Conservation (phyloP, 2,888 invertebrate genomes). For the Bimastos eiseni region DNA sequence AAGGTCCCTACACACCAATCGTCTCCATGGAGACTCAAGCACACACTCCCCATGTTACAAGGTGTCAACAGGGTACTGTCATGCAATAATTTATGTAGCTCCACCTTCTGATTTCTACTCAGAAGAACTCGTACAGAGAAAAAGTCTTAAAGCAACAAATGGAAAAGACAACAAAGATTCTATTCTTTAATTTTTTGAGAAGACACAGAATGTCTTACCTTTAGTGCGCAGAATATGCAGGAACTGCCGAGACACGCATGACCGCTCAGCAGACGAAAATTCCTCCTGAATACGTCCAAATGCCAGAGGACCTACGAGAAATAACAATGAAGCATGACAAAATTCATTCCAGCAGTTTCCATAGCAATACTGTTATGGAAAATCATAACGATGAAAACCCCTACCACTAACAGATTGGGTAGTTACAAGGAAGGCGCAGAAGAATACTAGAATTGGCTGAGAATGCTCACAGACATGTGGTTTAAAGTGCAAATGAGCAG, state of each 20-base stretch:
- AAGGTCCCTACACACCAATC: no score
- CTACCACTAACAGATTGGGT: no score
- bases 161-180: neutral
- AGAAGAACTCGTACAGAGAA: neutral
- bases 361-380: neutral
- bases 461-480: no score
- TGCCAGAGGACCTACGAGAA: slow-evolving; percentile 83
- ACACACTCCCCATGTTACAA: no score
- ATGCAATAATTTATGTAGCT: no score
- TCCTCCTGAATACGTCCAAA: slow-evolving; percentile 91
- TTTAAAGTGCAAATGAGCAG: no score
- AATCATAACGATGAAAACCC: neutral
- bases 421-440: no score
- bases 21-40: no score
- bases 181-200: neutral
- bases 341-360: neutral
- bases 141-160: neutral
- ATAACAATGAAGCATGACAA: neutral
- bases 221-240: slow-evolving; percentile 93
- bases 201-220: slow-evolving; percentile 63
- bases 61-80: no score
- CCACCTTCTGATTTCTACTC: neutral
- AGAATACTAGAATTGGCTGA: no score
- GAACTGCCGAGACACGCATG: slow-evolving; percentile 89
- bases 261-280: slow-evolving; percentile 87